phyloP scores from a whole-genome alignment of 2,797 vertebrate species.

The Lagodon rhomboides region DNA sequence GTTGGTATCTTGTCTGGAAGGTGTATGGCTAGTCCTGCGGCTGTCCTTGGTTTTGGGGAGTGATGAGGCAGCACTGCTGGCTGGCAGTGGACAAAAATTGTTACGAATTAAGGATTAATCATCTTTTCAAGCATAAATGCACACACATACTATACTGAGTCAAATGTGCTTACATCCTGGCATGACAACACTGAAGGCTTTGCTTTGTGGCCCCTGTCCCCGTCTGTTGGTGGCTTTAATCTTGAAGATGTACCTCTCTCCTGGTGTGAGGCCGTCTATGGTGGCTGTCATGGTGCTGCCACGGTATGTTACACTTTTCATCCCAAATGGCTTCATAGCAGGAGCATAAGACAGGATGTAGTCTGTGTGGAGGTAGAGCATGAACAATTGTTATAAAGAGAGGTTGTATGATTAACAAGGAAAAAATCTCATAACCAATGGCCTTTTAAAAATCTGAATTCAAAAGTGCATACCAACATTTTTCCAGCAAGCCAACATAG shows the following conservation, averaged over 20 bases:
- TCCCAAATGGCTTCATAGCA: conserved; percentile 97
- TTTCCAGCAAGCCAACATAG: background rate
- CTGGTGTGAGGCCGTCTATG: conserved; percentile 93
- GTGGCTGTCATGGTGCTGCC: conserved; percentile 90
- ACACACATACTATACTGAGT: background rate
- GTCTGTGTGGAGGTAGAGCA: conserved; percentile 86
- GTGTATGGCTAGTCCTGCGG: conserved; percentile 52
- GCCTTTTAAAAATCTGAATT: background rate
- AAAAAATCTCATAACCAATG: background rate
- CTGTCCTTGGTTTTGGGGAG: conserved; percentile 73
- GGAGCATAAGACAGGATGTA: conserved; percentile 98
- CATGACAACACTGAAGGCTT: conserved; percentile 92
- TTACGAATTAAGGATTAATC: conserved; percentile 28
- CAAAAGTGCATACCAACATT: background rate
- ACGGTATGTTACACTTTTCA: conserved; percentile 92
- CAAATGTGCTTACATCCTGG: conserved; percentile 89
- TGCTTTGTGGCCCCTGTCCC: conserved; percentile 95
- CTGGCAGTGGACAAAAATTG: conserved; percentile 79
- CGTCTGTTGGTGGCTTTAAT: conserved; percentile 95
- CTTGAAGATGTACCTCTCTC: conserved; percentile 98
- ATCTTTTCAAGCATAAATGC: conserved; percentile 9
- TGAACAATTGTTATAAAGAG: conserved; percentile 11
- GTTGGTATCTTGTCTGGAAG: conserved; percentile 75
- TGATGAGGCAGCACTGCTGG: conserved; percentile 74
- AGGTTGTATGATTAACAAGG: background rate